These are phyloP conservation scores for Drosophila erecta DNA, from an alignment of 1,140 invertebrate species.

Conservation along the genomic window DNA sequence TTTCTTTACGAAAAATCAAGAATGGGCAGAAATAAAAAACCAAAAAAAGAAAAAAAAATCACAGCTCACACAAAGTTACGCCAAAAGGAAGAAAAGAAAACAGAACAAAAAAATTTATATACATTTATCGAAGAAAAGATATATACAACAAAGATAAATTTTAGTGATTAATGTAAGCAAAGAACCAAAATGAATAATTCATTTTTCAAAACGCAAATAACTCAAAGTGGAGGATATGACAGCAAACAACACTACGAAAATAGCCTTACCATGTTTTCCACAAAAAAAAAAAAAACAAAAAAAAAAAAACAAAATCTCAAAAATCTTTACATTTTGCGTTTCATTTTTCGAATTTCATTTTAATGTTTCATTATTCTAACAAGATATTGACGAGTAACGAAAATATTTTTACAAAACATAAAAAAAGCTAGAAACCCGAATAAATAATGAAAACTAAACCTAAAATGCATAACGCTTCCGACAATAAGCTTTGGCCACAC, in stretches of 20 bases:
- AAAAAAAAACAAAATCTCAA: conserved; percentile 42
- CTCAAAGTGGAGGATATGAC: conserved; percentile 19
- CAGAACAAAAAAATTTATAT: conserved; percentile 58
- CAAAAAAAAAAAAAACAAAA: conserved; percentile 4
- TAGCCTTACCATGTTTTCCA: conserved; percentile 13
- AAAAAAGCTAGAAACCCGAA: conserved; percentile 27
- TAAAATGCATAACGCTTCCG: conserved; percentile 78
- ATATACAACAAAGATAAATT: conserved; percentile 50
- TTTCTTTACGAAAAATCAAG: conserved; percentile 58
- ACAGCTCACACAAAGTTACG: conserved; percentile 61
- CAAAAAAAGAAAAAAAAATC: conserved; percentile 13
- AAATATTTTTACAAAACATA: conserved; percentile 37
- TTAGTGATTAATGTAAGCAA: conserved; percentile 67
- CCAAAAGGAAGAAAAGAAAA: conserved; percentile 19
- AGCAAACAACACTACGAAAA: conserved; percentile 2
- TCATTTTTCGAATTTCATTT: conserved; percentile 24
- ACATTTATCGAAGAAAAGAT: conserved; percentile 58
- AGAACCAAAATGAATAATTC: conserved; percentile 63
- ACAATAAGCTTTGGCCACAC: conserved; percentile 82
- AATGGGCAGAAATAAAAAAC: conserved; percentile 4
- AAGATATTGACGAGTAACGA: conserved; percentile 25
- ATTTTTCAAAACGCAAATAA: conserved; percentile 46
- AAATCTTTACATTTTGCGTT: conserved; percentile 20
- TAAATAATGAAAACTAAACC: conserved; percentile 46
- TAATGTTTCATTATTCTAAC: conserved; percentile 6